Base-by-base conservation (phyloP, 2,113 vertebrate species). In the Albula glossodonta region DNA sequence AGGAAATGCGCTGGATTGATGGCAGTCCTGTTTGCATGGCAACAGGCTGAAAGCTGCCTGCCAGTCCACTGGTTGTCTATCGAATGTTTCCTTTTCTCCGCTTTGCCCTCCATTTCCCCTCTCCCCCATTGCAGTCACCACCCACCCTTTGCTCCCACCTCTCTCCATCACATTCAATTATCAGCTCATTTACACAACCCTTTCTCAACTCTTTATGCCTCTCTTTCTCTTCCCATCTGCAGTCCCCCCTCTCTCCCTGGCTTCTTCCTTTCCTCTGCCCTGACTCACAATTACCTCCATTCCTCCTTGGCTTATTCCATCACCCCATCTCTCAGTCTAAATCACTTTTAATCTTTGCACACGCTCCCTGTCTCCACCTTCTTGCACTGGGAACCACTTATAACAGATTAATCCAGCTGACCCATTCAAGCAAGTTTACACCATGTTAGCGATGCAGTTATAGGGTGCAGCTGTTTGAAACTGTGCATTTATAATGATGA, bases 81-180 rank as follows among this genome's bases (percentile, higher is more conserved):
- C 51, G 84, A 41, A 41, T 41, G 81, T 84, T 60, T 87, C 80
- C 31, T 80, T 80, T 15, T 70, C 80, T 86, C 60, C 22, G 53
- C 87, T 85, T 2, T 92, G 90, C 74, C 91, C 92, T 87, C 82
- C 82, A 85, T 87, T 89, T 92, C 91, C 90, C 88, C 83, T 79
- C 84, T 85, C 88, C 41, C 56, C 57, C 52, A 15, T 52, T 13
- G 25, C 82, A 12, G 49, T 52, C 63, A 84, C 80, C 53, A 12
- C 12, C 7, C 53, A 9, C 53, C 53, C 53, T 9, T 56, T 12
- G 53, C 53, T 12, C n/a, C 70, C n/a, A 31, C 70, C 70, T 74
- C 8, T 63, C 89, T 85, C 86, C 2, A 91, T 93, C 93, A 89
- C 87, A 82, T 91, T 91, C 91, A 92, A 91, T 92, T 89, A 92